Evolutionary conservation across 2,113 vertebrate genomes (phyloP), one percentile per base, ranked within the genome.

Genomic region (Sitta europaea): DNA sequence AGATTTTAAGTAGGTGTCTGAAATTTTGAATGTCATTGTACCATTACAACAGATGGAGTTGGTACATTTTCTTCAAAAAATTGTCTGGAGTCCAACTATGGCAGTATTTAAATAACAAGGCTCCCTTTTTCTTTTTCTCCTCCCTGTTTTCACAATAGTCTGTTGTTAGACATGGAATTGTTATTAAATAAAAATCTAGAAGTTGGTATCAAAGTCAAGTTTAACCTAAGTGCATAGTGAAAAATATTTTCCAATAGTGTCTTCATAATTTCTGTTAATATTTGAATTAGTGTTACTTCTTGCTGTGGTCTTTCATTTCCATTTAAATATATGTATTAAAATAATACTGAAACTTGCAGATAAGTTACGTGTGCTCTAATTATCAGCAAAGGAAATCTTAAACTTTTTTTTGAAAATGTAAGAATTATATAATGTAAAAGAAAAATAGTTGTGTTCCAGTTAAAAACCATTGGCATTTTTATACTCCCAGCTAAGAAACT

Each of bases 1-100:
- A 97, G 94, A 95, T 95, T 98, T 98, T 95, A 95, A 93, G 95
- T 97, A 97, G 97, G 96, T 97, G 92, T 97, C 94, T 54, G 79
- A 96, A 97, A 95, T 94, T 85, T 96, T 93, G 68, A 80, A 67
- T 92, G 61, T 73, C 94, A 72, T 81, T 81, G 66, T 89, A 94
- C 66, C 43, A 40, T 80, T 96, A 40, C 40, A 93, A 74, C 92
- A 97, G 96, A 86, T 96, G 73, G 91, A 70, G 31, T 85, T 71
- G 22, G 68, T 68, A 86, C 92, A 75, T 72, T 70, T 96, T 92
- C 80, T 82, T 81, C 38, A 80, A 89, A 84, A 90, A 85, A 48
- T 71, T 70, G 23, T 85, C 78, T 87, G 68, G 86, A 85, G 62
- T 96, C 58, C 92, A 90, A 8, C 29, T 74, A 35, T 62, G 45